Evolutionary conservation across 2,888 invertebrate genomes (phyloP).

Genomic region (Tenthredo notha): DNA sequence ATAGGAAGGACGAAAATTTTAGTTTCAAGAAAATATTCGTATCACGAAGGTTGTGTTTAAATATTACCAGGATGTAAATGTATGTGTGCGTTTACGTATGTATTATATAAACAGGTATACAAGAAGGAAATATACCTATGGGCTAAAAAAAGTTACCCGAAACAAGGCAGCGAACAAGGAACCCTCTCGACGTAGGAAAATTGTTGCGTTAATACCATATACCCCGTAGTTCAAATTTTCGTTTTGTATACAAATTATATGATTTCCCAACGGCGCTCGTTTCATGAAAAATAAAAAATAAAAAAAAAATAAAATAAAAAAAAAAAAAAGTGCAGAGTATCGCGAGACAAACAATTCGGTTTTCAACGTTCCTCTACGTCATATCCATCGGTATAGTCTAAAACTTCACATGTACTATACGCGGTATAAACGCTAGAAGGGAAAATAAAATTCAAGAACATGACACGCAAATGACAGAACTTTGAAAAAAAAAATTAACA

Average conservation of each 20-base stretch:
- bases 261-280: conserved; percentile 42
- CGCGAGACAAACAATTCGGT: conserved; percentile 28
- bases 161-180: conserved; percentile 20
- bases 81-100: neutral
- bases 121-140: neutral
- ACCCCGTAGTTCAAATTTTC: conserved; percentile 46
- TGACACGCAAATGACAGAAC: neutral
- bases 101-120: neutral
- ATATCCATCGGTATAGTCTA: neutral
- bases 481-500: neutral
- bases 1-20: neutral
- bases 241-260: conserved; percentile 55
- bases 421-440: neutral
- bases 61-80: neutral
- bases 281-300: conserved; percentile 8
- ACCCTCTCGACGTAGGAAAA: conserved; percentile 32
- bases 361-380: conserved; percentile 9
- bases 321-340: conserved; percentile 8
- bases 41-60: neutral
- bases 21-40: neutral
- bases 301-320: neutral
- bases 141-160: neutral
- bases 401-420: conserved; percentile 29
- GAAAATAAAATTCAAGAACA: neutral
- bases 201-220: conserved; percentile 33